These are phyloP conservation scores for Holothuria leucospilota DNA, from an alignment of 53 echinoderm and acorn worm genomes.

Conservation along the genomic window DNA sequence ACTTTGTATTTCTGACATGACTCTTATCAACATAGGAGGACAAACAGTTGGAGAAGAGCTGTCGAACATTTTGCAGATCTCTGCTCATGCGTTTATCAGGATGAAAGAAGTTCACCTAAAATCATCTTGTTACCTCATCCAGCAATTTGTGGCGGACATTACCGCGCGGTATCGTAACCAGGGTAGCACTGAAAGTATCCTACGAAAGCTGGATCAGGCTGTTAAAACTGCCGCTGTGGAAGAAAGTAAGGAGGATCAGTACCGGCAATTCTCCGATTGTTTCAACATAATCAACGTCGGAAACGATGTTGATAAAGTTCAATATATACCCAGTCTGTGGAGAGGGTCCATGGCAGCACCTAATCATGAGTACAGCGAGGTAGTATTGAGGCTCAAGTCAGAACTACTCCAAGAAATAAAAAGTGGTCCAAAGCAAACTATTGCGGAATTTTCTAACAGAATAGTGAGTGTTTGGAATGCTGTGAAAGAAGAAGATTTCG, in stretches of 20 bases:
- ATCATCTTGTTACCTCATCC: neutral
- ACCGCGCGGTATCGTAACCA: neutral
- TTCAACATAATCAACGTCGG: neutral
- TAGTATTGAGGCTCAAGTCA: neutral
- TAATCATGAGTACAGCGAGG: neutral
- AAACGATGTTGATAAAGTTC: neutral
- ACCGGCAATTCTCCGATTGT: neutral
- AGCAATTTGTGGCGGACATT: neutral
- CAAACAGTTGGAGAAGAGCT: neutral
- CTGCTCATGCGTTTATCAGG: neutral
- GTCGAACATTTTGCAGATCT: neutral
- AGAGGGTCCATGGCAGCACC: neutral
- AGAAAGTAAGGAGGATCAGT: neutral
- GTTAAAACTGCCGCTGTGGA: neutral
- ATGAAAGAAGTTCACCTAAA: neutral
- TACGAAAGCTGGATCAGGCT: neutral
- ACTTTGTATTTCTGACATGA: conserved; percentile 3
- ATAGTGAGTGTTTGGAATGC: neutral
- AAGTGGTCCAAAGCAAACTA: neutral
- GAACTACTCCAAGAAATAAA: neutral
- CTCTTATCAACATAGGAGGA: conserved; percentile 34
- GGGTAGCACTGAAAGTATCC: neutral
- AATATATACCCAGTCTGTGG: neutral
- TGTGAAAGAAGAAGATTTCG: neutral
- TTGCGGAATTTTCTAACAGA: neutral